A percentile compares a stretch with the other conserved stretches of the same genome.
Conservation (phyloP, 2,888 invertebrate species). For the Chydorus sphaericus region DNA sequence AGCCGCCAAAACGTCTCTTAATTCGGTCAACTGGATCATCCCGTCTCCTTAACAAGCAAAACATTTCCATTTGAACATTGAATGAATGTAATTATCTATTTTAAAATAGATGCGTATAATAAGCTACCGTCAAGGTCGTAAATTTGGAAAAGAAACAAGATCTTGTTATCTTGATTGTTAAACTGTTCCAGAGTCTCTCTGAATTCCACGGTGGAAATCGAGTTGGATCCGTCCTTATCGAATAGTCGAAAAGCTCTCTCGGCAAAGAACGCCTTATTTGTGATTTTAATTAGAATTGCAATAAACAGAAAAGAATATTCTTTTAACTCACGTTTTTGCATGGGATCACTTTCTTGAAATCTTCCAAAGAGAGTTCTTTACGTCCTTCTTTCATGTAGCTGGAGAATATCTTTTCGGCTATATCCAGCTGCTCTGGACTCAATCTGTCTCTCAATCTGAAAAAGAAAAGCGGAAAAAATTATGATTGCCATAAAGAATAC, state of each 20-base stretch:
- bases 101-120: neutral
- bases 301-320: neutral
- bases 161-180: constrained; percentile 82
- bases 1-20: constrained; percentile 79
- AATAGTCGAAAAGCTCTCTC: constrained; percentile 88
- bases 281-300: constrained; percentile 2
- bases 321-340: constrained; percentile 62
- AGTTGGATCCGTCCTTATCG: constrained; percentile 78
- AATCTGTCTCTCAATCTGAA: no score
- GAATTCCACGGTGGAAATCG: constrained; percentile 80
- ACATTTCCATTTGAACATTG: neutral
- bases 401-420: no score
- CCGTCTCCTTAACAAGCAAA: constrained; percentile 55
- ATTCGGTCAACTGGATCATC: constrained; percentile 71
- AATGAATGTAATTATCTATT: neutral
- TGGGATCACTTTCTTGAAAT: constrained; percentile 77
- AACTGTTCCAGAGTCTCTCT: constrained; percentile 80
- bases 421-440: no score
- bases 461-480: no score
- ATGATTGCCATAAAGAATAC: no score
- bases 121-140: constrained; percentile 76
- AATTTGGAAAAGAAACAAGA: constrained; percentile 80
- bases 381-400: constrained; percentile 48
- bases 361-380: constrained; percentile 57
- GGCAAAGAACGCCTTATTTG: constrained; percentile 74